Percentiles rank a stretch among this genome's conserved stretches.
These are phyloP conservation scores for Poecilia velifera DNA, from an alignment of 2,797 vertebrate genomes.

Conservation along the genomic window DNA sequence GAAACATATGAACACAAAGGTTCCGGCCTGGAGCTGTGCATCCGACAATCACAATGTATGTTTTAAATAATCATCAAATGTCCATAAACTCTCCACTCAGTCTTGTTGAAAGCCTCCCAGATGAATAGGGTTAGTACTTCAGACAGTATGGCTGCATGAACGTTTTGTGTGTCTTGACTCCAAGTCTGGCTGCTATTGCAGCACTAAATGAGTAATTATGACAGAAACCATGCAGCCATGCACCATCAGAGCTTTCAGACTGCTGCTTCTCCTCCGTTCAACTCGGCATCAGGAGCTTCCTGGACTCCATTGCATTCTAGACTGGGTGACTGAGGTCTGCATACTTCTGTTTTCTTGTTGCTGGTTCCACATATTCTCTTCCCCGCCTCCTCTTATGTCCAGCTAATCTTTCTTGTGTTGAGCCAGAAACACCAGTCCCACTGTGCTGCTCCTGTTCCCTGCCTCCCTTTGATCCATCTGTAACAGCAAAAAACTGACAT, in stretches of 20 bases:
- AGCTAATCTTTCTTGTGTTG: slow-evolving; percentile 26
- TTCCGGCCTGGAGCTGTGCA: no score
- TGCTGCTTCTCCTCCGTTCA: background rate
- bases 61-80: background rate
- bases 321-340: slow-evolving; percentile 40
- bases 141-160: background rate
- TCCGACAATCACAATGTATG: no score
- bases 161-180: background rate
- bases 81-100: background rate
- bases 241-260: background rate
- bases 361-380: slow-evolving; percentile 27
- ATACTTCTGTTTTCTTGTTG: slow-evolving; percentile 40
- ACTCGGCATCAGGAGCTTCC: slow-evolving; percentile 13
- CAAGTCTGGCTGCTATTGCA: background rate
- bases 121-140: background rate
- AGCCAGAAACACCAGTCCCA: slow-evolving; percentile 24
- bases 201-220: background rate
- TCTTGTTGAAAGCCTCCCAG: background rate
- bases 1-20: no score
- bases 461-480: slow-evolving; percentile 19
- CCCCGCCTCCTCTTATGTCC: slow-evolving; percentile 33
- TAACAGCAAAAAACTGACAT: slow-evolving; percentile 39
- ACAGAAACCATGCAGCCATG: background rate
- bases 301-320: slow-evolving; percentile 29
- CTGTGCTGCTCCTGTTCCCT: slow-evolving; percentile 7